Evolutionary conservation across 1,140 invertebrate species (phyloP).

Genomic region (Penaeus japonicus): DNA sequence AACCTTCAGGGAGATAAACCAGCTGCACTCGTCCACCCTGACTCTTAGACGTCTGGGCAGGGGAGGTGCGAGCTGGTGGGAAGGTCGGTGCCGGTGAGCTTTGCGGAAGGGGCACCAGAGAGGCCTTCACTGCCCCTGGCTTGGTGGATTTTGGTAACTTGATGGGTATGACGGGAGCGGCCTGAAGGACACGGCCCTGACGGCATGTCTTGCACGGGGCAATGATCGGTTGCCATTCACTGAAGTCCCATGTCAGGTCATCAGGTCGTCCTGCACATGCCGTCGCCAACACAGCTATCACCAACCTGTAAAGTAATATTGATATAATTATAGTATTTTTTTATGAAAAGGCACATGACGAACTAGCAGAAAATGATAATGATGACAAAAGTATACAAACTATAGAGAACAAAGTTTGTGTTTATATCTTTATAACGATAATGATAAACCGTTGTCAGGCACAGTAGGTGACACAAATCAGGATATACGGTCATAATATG

Average conservation of each 20-base stretch:
- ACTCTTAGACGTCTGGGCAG: not conserved
- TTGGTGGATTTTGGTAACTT: not conserved
- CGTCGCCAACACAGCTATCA: not conserved
- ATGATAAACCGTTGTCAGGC: too few species aligned
- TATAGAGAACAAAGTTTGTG: too few species aligned
- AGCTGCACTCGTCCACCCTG: constrained; percentile 15
- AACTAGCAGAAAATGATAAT: too few species aligned
- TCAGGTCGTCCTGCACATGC: not conserved
- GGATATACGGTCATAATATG: too few species aligned
- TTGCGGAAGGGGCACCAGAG: not conserved
- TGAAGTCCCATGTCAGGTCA: constrained; percentile 34
- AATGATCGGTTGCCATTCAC: constrained; percentile 47
- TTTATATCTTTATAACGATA: too few species aligned
- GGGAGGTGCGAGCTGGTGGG: not conserved
- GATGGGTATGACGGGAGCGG: not conserved
- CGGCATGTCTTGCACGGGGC: constrained; percentile 16
- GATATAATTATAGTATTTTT: not conserved
- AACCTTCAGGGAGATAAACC: constrained; percentile 43
- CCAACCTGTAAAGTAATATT: constrained; percentile 14
- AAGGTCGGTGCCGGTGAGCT: not conserved
- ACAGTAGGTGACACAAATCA: too few species aligned
- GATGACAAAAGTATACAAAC: too few species aligned
- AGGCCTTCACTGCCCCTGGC: not conserved
- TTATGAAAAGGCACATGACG: not conserved
- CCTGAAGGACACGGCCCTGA: not conserved